Base-by-base conservation (phyloP, 2,888 invertebrate genomes). In the Yponomeuta plumbellus region DNA sequence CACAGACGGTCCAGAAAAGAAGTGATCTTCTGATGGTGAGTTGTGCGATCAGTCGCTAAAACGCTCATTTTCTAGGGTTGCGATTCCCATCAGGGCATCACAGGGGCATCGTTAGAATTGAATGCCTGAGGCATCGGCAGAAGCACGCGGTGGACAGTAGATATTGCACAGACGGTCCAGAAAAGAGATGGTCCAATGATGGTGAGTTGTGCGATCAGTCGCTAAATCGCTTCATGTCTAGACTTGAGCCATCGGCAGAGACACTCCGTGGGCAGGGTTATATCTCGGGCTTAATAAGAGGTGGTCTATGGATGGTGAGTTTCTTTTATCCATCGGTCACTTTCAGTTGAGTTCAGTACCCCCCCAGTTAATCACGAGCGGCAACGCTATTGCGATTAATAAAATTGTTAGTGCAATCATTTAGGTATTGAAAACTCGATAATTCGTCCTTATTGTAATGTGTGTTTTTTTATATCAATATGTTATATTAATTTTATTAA, bases 211-310 rank as follows among this genome's bases (percentile, higher is more conserved):
- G 8, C 13, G 17, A 52, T 13, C 2, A 34, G 8, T 34, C 34
- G 34, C n/a, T n/a, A n/a, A n/a, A n/a, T n/a, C n/a, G n/a, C 8
- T 34, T 8, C 5, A 5, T 34, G 5, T 34, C 34, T 34, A 34
- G 8, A 8, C 69, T 75, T 92, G 70, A 81, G 91, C 73, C 89
- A 90, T 68, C 87, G 88, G 74, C 91, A 88, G 65, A 77, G 93
- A 68, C 96, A 96, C 83, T 96, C 96, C 66, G 94, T 96, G 22
- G 97, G 97, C 82, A 97, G 97, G 97, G 97, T 0, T 97, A 97
- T 85, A 96, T 96, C 84, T 97, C 83, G 95, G 95, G 0, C 91
- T 94, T 64, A 96, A 96, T 74, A 96, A 96, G 80, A 92, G 96
- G 76, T 96, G 96, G 96, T 95, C 95, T n/a, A 95, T 96, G 84